Conservation (phyloP, 2,888 invertebrate genomes). For the Gastracanthus pulcherrimus region DNA sequence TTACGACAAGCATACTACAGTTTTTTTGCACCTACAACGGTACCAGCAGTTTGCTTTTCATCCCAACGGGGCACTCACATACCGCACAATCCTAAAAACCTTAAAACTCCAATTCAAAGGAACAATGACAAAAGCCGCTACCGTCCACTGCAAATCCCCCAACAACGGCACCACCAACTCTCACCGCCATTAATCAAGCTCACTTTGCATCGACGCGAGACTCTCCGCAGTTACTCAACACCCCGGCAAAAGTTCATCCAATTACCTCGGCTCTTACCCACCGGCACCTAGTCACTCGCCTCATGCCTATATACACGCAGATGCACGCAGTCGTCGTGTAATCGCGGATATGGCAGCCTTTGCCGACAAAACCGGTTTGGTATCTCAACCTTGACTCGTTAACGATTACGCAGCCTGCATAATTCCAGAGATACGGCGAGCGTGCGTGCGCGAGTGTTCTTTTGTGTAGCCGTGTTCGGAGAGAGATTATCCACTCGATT, state of each 20-base stretch:
- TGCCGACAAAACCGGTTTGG: constrained; percentile 60
- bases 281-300: not conserved
- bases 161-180: not conserved
- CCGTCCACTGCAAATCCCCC: not conserved
- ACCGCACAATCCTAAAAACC: too few species aligned
- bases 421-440: constrained; percentile 53
- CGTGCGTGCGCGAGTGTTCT: not conserved
- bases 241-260: constrained; percentile 7
- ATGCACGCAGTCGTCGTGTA: not conserved
- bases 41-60: too few species aligned
- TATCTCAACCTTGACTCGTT: constrained; percentile 61
- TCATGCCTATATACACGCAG: too few species aligned
- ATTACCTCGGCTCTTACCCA: constrained; percentile 13
- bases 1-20: too few species aligned
- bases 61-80: too few species aligned
- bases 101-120: too few species aligned
- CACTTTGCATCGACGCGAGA: not conserved
- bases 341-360: constrained; percentile 32
- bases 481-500: constrained; percentile 23
- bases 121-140: not conserved
- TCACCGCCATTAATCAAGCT: constrained; percentile 19
- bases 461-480: not conserved
- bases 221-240: constrained; percentile 7
- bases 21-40: too few species aligned
- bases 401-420: constrained; percentile 63